Percentiles rank a stretch among this genome's conserved stretches.
Conservation (phyloP, 1,140 invertebrate genomes). For the Scaptomyza graminum region DNA sequence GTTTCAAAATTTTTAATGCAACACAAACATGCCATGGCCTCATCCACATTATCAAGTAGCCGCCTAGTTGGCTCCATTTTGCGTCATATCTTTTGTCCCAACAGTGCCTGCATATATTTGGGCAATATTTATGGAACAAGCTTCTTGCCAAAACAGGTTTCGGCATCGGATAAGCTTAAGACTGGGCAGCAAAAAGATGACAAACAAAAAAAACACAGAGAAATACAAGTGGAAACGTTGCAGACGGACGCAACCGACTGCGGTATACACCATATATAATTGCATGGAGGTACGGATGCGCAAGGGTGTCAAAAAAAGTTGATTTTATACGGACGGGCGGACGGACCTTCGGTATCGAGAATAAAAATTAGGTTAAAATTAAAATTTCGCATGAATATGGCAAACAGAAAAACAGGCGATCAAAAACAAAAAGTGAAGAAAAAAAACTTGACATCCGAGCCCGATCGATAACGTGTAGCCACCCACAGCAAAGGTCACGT, state of each 20-base stretch:
- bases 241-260: too few relatives aligned
- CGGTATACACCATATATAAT: too few relatives aligned
- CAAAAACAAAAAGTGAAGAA: neutral
- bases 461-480: conserved; percentile 45
- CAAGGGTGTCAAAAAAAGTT: too few relatives aligned
- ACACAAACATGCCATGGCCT: conserved; percentile 48
- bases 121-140: conserved; percentile 76
- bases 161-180: conserved; percentile 53
- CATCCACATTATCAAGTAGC: conserved; percentile 59
- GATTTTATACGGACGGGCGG: too few relatives aligned
- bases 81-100: conserved; percentile 5
- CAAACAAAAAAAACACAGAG: conserved; percentile 48
- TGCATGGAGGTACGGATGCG: too few relatives aligned
- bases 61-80: conserved; percentile 9
- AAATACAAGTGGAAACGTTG: too few relatives aligned
- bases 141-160: conserved; percentile 41
- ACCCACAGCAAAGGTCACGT: conserved; percentile 65
- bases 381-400: conserved; percentile 59
- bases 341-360: too few relatives aligned
- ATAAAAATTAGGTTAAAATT: conserved; percentile 74
- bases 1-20: conserved; percentile 50
- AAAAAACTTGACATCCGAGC: conserved; percentile 44
- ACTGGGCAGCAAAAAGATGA: conserved; percentile 60
- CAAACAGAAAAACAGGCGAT: conserved; percentile 19
- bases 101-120: conserved; percentile 69